Conservation (phyloP, 1,140 invertebrate species). For the Heliothis subflexa region DNA sequence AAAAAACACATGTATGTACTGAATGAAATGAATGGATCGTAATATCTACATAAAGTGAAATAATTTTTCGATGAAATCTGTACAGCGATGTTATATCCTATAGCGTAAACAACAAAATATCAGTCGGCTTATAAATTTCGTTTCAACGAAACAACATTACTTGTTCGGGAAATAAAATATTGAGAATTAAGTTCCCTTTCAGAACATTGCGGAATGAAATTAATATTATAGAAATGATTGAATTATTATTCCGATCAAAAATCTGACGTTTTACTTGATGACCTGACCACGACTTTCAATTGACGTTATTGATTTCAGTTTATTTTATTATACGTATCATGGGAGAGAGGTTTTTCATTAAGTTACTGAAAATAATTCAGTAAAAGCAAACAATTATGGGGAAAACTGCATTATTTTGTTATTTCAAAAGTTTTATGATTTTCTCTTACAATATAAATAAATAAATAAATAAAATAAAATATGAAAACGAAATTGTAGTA, state of each 20-base stretch:
- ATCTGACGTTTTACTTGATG: neutral
- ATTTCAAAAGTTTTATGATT: neutral
- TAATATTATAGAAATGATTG: neutral
- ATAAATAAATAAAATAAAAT: too few relatives aligned
- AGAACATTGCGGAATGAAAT: neutral
- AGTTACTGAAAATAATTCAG: neutral
- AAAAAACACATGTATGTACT: too few relatives aligned
- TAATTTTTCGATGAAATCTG: neutral
- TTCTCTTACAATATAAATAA: neutral
- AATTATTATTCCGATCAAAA: neutral
- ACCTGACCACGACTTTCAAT: neutral
- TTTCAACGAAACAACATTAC: neutral
- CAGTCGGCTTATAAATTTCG: neutral
- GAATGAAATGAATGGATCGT: neutral
- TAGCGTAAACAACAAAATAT: neutral
- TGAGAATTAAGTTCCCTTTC: neutral
- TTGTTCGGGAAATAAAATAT: constrained; percentile 1
- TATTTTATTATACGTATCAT: neutral
- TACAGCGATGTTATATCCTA: neutral
- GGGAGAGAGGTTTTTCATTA: neutral
- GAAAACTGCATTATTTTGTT: neutral
- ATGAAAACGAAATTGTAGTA: neutral
- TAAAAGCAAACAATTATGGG: constrained; percentile 1
- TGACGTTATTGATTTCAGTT: neutral
- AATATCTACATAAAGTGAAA: neutral